Conservation (phyloP, 2,888 invertebrate species). For the Oxytorus armatus region DNA sequence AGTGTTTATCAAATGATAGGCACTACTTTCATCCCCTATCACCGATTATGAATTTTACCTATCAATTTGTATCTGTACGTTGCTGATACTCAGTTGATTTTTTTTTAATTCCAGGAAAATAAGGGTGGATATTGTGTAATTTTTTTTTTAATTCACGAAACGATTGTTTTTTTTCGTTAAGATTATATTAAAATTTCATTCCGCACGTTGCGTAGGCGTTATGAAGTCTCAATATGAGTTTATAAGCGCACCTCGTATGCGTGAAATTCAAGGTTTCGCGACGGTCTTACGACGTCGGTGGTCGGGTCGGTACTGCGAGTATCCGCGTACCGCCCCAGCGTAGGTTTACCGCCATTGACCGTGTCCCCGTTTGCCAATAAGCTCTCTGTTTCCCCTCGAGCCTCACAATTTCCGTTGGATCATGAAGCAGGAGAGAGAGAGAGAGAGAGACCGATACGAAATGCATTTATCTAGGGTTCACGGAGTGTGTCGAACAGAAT, state of each 20-base stretch:
- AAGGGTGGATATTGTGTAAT: background rate
- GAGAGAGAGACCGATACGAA: slow-evolving; percentile 3
- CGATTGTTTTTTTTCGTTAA: slow-evolving; percentile 7
- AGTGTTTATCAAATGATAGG: background rate
- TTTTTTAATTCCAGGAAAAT: background rate
- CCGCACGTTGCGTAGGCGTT: slow-evolving; percentile 12
- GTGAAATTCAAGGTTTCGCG: slow-evolving; percentile 60
- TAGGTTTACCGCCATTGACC: slow-evolving; percentile 81
- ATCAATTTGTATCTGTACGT: background rate
- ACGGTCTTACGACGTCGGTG: slow-evolving; percentile 75
- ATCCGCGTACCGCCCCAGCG: slow-evolving; percentile 74
- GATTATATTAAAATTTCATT: slow-evolving; percentile 7
- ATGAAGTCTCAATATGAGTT: background rate
- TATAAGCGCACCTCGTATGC: slow-evolving; percentile 53
- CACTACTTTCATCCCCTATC: slow-evolving; percentile 15
- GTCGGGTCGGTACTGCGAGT: slow-evolving; percentile 82
- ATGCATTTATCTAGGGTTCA: slow-evolving; percentile 57
- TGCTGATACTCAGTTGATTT: background rate
- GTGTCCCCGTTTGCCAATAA: slow-evolving; percentile 74
- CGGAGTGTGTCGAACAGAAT: slow-evolving; percentile 8
- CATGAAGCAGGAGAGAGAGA: slow-evolving; percentile 6
- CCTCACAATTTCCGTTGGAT: slow-evolving; percentile 64
- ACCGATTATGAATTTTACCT: slow-evolving; percentile 11
- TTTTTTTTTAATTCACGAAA: background rate
- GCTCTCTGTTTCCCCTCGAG: slow-evolving; percentile 69